phyloP scores from a whole-genome alignment of 2,797 vertebrate species.

The Epinephelus malabaricus region DNA sequence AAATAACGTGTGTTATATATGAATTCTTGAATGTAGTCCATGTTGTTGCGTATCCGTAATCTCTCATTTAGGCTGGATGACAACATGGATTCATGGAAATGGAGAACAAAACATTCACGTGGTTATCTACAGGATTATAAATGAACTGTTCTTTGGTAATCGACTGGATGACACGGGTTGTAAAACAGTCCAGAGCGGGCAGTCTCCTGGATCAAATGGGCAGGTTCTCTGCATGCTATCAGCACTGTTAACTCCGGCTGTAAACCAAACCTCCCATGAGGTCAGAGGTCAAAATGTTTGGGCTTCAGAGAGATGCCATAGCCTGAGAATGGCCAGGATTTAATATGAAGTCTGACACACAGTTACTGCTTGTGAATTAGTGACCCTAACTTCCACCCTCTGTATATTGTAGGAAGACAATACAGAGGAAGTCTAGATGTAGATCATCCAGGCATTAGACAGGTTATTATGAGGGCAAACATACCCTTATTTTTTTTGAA shows the following conservation, averaged over 20 bases:
- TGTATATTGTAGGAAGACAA: conserved; percentile 22
- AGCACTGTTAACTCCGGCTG: conserved; percentile 74
- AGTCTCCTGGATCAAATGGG: conserved; percentile 71
- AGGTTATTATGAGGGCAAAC: conserved; percentile 20
- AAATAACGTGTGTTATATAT: not conserved
- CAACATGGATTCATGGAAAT: conserved; percentile 14
- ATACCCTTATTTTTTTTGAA: not conserved
- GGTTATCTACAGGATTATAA: conserved; percentile 55
- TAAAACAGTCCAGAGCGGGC: conserved; percentile 59
- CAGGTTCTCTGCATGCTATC: conserved; percentile 80
- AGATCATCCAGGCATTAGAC: conserved; percentile 8
- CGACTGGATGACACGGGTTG: conserved; percentile 44
- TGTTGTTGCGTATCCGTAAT: not conserved
- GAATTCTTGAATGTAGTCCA: not conserved
- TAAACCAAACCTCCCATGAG: conserved; percentile 79
- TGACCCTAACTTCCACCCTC: conserved; percentile 53
- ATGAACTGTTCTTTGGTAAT: conserved; percentile 50
- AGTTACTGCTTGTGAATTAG: conserved; percentile 70
- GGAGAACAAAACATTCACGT: conserved; percentile 1
- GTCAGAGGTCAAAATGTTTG: conserved; percentile 84
- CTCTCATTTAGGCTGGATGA: conserved; percentile 12
- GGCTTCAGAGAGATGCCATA: conserved; percentile 82
- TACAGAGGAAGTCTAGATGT: conserved; percentile 36
- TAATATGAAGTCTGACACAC: conserved; percentile 76
- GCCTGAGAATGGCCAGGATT: conserved; percentile 71